phyloP scores from a whole-genome alignment of 2,797 vertebrate genomes.

The Aeoliscus strigatus region DNA sequence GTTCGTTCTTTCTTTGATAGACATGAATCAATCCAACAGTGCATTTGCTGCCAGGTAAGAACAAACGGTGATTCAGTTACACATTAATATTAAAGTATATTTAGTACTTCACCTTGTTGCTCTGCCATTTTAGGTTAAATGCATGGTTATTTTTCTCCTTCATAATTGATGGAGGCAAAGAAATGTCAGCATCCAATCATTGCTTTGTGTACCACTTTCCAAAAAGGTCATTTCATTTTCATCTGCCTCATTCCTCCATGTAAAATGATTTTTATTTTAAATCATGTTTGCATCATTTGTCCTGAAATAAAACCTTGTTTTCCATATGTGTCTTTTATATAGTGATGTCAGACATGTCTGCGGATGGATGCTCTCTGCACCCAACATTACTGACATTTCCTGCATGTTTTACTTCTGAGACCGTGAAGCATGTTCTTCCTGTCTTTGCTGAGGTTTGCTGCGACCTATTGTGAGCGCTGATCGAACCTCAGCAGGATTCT shows the following conservation, averaged over 20 bases:
- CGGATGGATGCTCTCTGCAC: conserved; percentile 14
- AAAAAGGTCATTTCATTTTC: conserved; percentile 12
- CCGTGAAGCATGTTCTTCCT: conserved; percentile 33
- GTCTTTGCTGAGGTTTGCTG: conserved; percentile 28
- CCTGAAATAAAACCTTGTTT: too few relatives aligned
- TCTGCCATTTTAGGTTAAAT: too few relatives aligned
- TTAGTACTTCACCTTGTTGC: too few relatives aligned
- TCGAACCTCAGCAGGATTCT: conserved; percentile 48
- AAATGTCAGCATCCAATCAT: too few relatives aligned
- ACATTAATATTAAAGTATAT: too few relatives aligned
- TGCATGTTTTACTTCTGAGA: neutral
- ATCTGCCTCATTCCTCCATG: too few relatives aligned
- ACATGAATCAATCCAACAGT: neutral
- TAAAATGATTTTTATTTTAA: too few relatives aligned
- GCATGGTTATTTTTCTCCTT: too few relatives aligned
- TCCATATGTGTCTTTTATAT: too few relatives aligned
- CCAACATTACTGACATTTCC: neutral
- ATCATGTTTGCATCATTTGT: too few relatives aligned
- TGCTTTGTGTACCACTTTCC: neutral
- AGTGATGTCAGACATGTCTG: neutral
- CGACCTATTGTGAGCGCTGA: conserved; percentile 29
- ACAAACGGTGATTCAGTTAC: neutral
- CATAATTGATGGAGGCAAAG: too few relatives aligned
- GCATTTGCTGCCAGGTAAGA: conserved; percentile 3
- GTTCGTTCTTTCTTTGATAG: neutral